Base-by-base conservation (phyloP, 2,113 vertebrate species). In the Pionites leucogaster region DNA sequence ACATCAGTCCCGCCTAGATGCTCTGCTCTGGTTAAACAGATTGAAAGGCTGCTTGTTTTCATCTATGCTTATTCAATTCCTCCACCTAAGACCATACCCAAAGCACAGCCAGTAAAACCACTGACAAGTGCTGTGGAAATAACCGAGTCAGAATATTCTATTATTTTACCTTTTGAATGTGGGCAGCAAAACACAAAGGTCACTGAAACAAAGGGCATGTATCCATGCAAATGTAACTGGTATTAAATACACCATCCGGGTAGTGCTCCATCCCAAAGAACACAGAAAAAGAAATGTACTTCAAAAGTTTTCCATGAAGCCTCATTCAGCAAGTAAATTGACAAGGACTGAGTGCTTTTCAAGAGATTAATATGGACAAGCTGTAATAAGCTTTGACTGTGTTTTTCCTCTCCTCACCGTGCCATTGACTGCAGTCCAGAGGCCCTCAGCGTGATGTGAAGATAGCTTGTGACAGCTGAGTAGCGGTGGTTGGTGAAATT, bases 231-330 rank as follows among this genome's bases (percentile, higher is more conserved):
- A 90, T 60, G 9, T n/a, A 71, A 71, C 50, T 15, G n/a, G 25
- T 22, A 28, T 67, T 86, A 62, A 84, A 78, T 64, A 22, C 27
- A 71, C 13, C 11, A 2, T 1, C 11, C 0, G 0, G 9, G 20
- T 39, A 7, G 3, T 0, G 2, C 23, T 65, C 35, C 44, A 44
- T 55, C 83, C 57, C 47, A 79, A 25, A 92, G 53, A 77, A 49
- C 46, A 49, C 37, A 53, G 49, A 35, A 77, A 65, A 28, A 86
- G n/a, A 81, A 89, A 82, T 0, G 1, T n/a, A 39, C 31, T 53
- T 79, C 11, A 10, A 8, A 65, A 65, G 39, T 65, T 72, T 93
- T 76, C 74, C 35, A 17, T 23, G 60, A 75, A 86, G 53, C 5
- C 10, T 59, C 60, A 31, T 33, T 81, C 46, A 55, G 29, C 72